Evolutionary conservation across 2,888 invertebrate species (phyloP), one percentile per base, ranked within the genome.

Genomic region (Phasia obesa): DNA sequence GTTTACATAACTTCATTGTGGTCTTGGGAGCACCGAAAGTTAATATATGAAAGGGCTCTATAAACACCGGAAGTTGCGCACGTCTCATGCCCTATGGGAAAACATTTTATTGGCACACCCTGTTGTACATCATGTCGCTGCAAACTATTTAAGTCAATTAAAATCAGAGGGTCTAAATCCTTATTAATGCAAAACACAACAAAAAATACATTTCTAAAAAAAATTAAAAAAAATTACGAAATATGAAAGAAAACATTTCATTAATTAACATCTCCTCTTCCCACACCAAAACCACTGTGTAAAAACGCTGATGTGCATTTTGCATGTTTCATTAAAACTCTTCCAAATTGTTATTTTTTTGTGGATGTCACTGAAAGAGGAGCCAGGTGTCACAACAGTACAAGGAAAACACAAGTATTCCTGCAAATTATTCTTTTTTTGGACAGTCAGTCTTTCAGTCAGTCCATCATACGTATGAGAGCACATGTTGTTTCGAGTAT

Each of bases 351-450:
- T 25, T 4, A 6, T 15, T 5, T 23, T 17, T 74, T 47, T 23
- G 60, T 27, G 17, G 47, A 44, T 51, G 25, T 25, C 51, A 38
- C 59, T 13, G 55, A 67, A 57, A 77, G 17, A 44, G 31, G 57
- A 77, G 77, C 81, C 81, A 82, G 81, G 81, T 82, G 81, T 21
- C 44, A 73, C 35, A 31, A 6, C 31, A 25, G 35, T 23, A 38
- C 23, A 53, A 31, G 13, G 11, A 47, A 65, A 64, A 23, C 15
- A 42, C 42, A 62, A 15, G 19, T 64, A 65, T 59, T 49, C 25
- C 17, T 0, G 11, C 19, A 42, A 42, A 51, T 38, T 38, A 35
- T 31, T 23, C 25, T 23, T 35, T 38, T 13, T 17, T 51, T 7
- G 6, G 17, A 7, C 17, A 6, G 38, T 4, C 51, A 38, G 38